phyloP scores from a whole-genome alignment of 2,888 invertebrate genomes.

The Drosophila cognata region DNA sequence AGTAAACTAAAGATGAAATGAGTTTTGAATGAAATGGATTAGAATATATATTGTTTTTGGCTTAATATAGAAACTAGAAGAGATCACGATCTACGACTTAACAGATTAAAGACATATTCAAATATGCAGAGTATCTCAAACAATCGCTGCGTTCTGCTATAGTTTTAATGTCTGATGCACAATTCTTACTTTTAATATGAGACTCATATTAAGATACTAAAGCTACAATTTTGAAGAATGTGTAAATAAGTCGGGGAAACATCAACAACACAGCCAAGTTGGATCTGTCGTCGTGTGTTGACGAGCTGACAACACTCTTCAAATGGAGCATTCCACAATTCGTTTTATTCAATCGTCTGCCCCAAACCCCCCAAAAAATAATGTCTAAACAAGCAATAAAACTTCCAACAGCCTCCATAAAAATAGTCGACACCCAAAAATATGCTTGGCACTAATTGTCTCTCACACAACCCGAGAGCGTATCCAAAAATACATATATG shows the following conservation, averaged over 20 bases:
- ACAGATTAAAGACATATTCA: not conserved
- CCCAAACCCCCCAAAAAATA: not conserved
- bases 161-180: not conserved
- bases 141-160: not conserved
- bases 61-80: not conserved
- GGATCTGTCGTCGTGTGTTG: slow-evolving; percentile 27
- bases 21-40: not conserved
- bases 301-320: slow-evolving; percentile 57
- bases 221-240: slow-evolving; percentile 6
- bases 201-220: not conserved
- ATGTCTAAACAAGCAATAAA: slow-evolving; percentile 67
- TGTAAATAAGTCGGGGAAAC: slow-evolving; percentile 3
- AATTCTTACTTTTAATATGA: not conserved
- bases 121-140: not conserved
- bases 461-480: slow-evolving; percentile 44
- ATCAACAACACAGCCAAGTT: slow-evolving; percentile 1
- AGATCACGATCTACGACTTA: not conserved
- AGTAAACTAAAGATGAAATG: not conserved
- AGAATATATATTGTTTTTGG: not conserved
- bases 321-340: slow-evolving; percentile 36
- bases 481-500: slow-evolving; percentile 6
- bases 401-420: slow-evolving; percentile 58
- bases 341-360: slow-evolving; percentile 34
- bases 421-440: slow-evolving; percentile 64
- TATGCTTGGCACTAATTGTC: slow-evolving; percentile 69